Base-by-base conservation (phyloP, 2,113 vertebrate genomes). In the Chloropsis cyanopogon region DNA sequence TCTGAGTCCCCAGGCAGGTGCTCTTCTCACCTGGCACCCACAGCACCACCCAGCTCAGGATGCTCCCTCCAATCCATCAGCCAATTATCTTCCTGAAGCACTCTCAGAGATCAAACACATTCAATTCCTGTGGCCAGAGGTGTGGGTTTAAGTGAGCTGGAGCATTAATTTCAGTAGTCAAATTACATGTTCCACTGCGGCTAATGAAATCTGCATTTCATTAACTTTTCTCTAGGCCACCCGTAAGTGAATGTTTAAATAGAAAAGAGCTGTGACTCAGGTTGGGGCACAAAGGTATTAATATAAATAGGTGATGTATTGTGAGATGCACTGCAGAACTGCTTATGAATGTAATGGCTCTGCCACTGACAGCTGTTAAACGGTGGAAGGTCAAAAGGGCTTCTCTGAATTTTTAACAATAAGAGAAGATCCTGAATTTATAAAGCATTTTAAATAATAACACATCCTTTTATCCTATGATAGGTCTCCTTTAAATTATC, bases 141-240 rank as follows among this genome's bases (percentile, higher is more conserved):
- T 89, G 66, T 88, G 39, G 50, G 63, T 72, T 90, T 80, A 92
- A 71, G 82, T 50, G 92, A 94, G 35, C 50, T 77, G 76, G 1
- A 24, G 73, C 19, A 52, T 46, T 60, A 75, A 59, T 71, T 86
- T 89, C 85, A 91, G 37, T 44, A 82, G 66, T 39, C 79, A 72
- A 92, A 92, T 88, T 93, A 49, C 57, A 92, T 11, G 54, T 61
- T 95, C 86, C 75, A 41, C 42, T 79, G 71, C 29, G 29, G 77
- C 84, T 95, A 96, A 81, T 83, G 68, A 93, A 57, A 61, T 79
- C 56, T 77, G 86, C 47, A 91, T 96, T 86, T 93, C 61, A 86
- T 96, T 96, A 92, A 86, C 92, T 96, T 94, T 81, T 94, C 14
- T 4, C 47, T 25, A 75, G 76, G 81, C 54, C 80, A 47, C 72